A percentile compares a stretch with the other conserved stretches of the same genome.
Conservation (phyloP, 2,888 invertebrate genomes). For the Cephus nigrinus region DNA sequence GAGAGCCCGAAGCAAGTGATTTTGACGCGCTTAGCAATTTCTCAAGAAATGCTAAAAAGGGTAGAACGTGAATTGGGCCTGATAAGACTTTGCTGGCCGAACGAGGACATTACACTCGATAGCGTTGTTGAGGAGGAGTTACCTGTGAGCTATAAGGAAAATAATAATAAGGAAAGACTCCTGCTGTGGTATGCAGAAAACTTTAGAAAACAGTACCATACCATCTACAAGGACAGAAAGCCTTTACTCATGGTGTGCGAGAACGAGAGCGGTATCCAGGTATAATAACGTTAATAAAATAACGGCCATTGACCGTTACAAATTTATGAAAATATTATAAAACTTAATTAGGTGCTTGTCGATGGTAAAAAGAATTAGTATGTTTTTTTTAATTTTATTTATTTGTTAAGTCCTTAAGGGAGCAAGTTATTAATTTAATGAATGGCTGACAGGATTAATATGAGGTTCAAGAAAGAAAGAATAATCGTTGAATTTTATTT, state of each 20-base stretch:
- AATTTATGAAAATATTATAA: background rate
- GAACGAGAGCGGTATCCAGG: slow-evolving; percentile 84
- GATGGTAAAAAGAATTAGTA: background rate
- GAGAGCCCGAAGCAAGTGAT: background rate
- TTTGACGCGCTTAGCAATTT: background rate
- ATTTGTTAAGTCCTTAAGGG: background rate
- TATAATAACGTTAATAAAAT: slow-evolving; percentile 48
- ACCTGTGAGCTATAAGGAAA: slow-evolving; percentile 75
- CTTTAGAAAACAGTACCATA: slow-evolving; percentile 78
- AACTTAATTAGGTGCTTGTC: background rate
- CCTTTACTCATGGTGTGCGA: slow-evolving; percentile 77
- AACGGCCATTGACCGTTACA: too few species aligned
- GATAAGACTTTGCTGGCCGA: slow-evolving; percentile 75
- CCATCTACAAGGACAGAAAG: slow-evolving; percentile 71
- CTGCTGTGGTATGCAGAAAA: slow-evolving; percentile 81
- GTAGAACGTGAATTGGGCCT: slow-evolving; percentile 72
- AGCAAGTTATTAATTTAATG: background rate
- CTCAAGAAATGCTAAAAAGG: background rate
- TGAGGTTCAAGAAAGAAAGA: slow-evolving; percentile 19
- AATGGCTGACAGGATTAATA: background rate
- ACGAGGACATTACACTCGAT: slow-evolving; percentile 56
- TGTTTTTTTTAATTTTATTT: background rate
- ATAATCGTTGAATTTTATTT: slow-evolving; percentile 37
- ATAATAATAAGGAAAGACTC: slow-evolving; percentile 77
- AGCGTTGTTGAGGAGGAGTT: slow-evolving; percentile 67